phyloP scores from a whole-genome alignment of 2,797 vertebrate species.

The Rhinoraja longicauda region DNA sequence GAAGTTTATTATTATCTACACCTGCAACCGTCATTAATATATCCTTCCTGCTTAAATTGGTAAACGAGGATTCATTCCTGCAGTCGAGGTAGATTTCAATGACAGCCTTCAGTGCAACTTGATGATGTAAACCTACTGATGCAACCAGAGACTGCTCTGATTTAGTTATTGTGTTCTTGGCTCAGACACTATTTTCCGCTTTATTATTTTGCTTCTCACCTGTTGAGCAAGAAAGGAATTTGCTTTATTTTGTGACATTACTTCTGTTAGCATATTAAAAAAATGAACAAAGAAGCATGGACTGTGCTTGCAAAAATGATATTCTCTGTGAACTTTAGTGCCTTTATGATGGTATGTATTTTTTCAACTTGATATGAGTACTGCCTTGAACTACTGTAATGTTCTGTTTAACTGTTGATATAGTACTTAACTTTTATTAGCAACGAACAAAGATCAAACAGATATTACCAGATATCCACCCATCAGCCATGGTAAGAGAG shows the following conservation, averaged over 20 bases:
- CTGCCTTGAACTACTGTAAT: background rate
- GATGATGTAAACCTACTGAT: background rate
- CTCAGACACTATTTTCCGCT: background rate
- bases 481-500: background rate
- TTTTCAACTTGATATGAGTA: background rate
- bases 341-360: background rate
- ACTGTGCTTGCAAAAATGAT: background rate
- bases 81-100: background rate
- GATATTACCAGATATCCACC: background rate
- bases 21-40: background rate
- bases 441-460: background rate
- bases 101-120: background rate
- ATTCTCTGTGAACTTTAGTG: background rate
- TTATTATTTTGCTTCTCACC: background rate
- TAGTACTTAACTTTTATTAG: background rate
- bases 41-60: background rate
- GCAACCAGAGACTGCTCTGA: background rate
- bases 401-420: background rate
- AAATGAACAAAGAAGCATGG: background rate
- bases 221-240: no score
- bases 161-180: background rate
- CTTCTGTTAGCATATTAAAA: background rate
- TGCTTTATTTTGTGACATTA: no score
- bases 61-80: background rate
- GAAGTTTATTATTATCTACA: background rate